A percentile compares a stretch with the other conserved stretches of the same genome.
phyloP scores from a whole-genome alignment of 2,888 invertebrate species.

The Erebia ligea region DNA sequence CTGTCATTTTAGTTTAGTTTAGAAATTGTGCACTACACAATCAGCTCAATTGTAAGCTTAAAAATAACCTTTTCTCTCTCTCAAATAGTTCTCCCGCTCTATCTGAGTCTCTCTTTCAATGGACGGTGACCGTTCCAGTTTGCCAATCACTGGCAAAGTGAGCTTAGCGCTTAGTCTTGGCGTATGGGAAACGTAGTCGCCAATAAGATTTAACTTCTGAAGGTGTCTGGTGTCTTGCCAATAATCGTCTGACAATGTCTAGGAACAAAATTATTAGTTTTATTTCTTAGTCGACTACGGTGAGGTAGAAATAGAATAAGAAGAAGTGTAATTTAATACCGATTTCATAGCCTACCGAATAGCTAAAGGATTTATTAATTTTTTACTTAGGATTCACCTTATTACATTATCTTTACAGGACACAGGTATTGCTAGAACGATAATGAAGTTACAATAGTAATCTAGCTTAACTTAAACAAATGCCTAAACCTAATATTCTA shows the following conservation, averaged over 20 bases:
- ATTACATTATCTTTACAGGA: no score
- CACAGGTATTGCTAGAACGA: no score
- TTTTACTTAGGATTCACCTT: no score
- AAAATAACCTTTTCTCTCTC: conserved; percentile 64
- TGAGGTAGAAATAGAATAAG: no score
- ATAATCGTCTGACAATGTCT: conserved; percentile 58
- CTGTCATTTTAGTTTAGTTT: no score
- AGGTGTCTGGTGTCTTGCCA: conserved; percentile 55
- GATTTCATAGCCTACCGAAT: no score
- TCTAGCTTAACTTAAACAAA: no score
- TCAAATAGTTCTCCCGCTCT: conserved; percentile 66
- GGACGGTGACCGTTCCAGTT: conserved; percentile 62
- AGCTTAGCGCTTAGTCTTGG: conserved; percentile 55
- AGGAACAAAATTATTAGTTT: conserved; percentile 9
- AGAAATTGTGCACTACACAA: no score
- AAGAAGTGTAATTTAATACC: no score
- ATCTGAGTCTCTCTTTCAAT: conserved; percentile 63
- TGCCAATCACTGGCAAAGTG: conserved; percentile 56
- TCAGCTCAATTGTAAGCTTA: background rate
- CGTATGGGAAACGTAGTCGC: conserved; percentile 54
- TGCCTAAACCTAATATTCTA: no score
- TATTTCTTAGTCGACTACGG: background rate
- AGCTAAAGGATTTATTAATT: no score
- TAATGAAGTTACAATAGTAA: no score
- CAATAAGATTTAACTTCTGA: conserved; percentile 54